Evolutionary conservation across 2,113 vertebrate genomes (phyloP).

Genomic region (Otis tarda): DNA sequence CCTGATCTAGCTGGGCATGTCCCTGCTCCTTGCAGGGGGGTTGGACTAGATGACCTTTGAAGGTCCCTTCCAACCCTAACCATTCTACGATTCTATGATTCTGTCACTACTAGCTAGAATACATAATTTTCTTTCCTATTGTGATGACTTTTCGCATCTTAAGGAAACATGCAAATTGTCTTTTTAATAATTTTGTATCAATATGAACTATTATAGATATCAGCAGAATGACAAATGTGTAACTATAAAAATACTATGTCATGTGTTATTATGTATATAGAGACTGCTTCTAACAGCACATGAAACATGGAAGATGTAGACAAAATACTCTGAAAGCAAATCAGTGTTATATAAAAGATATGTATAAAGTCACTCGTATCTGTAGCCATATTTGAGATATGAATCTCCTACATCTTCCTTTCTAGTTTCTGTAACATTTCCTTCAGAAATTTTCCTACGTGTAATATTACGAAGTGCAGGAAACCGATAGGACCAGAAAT

Average conservation of each 20-base stretch:
- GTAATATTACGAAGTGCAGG: neutral
- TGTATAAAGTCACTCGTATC: neutral
- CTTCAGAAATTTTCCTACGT: neutral
- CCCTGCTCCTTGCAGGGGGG: no score
- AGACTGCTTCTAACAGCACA: neutral
- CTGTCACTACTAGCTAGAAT: neutral
- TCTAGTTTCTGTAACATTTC: neutral
- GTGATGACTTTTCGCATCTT: neutral
- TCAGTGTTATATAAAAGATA: neutral
- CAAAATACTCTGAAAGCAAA: neutral
- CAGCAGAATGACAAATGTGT: neutral
- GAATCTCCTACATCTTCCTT: neutral
- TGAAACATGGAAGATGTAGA: neutral
- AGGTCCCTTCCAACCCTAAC: no score
- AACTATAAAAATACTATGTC: neutral
- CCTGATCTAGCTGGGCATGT: no score
- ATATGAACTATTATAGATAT: neutral
- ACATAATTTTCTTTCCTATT: neutral
- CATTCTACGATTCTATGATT: no score
- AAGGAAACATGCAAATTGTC: neutral
- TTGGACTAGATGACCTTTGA: no score
- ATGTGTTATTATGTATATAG: neutral
- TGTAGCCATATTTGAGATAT: neutral
- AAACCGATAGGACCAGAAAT: neutral
- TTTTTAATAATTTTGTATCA: neutral